Evolutionary conservation across 2,797 vertebrate species (phyloP), one percentile per base, ranked within the genome.

Genomic region (Sparus aurata): DNA sequence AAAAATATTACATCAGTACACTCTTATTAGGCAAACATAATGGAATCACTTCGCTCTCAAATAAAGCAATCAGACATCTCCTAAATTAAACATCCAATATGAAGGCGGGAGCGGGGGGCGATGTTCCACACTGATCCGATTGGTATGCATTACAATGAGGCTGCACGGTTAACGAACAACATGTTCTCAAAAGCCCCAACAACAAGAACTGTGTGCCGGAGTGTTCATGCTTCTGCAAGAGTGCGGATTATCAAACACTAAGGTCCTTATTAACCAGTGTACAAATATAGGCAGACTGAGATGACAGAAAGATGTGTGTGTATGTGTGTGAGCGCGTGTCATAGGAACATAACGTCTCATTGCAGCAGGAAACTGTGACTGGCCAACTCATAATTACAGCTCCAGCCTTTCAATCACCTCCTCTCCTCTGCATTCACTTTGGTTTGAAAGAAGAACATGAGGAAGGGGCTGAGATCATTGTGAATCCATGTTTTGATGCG

Each of bases 11-110:
- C 90, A 89, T 89, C 87, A 83, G 75, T 83, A 77, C 68, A 75
- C 69, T 87, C 83, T 84, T 87, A 89, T 91, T 91, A 92, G 84
- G 75, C 86, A 65, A 79, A 66, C 69, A 74, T 89, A 88, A 89
- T 89, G 80, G 86, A 90, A 92, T 91, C 87, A 83, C 82, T 92
- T 80, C 34, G 3, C 75, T 77, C 75, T 86, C 72, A 73, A 87
- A 92, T 87, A 87, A 87, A 91, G 79, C 79, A 89, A 92, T 86
- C 88, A 89, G 69, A 82, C 87, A 86, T 88, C 78, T 90, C 46
- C 83, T 90, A 92, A 93, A 94, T 92, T 85, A 92, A 91, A 89
- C 87, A 90, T 81, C 79, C 83, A 87, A 80, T 85, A 85, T 78
- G 38, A 71, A 75, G 60, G 63, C 20, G 11, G 63, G 65, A 22